Evolutionary conservation across 2,888 invertebrate species (phyloP).

Genomic region (Ecdyonurus torrentis): DNA sequence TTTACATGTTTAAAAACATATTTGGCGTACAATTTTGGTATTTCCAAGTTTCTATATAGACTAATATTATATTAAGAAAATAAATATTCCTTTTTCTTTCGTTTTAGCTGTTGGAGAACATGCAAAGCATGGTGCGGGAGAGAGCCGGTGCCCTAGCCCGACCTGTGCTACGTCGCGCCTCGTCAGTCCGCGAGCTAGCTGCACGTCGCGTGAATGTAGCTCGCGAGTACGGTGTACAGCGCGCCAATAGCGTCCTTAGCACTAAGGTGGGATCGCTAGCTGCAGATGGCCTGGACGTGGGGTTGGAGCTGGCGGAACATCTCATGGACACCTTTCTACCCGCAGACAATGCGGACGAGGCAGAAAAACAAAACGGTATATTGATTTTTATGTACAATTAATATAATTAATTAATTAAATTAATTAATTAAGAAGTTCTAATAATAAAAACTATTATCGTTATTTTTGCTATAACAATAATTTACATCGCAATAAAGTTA

Average conservation of each 20-base stretch:
- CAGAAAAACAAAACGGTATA: not conserved
- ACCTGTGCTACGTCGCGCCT: slow-evolving; percentile 58
- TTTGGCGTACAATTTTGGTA: too few relatives aligned
- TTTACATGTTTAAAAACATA: too few relatives aligned
- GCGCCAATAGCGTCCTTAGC: slow-evolving; percentile 39
- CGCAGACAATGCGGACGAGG: slow-evolving; percentile 28
- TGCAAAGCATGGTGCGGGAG: not conserved
- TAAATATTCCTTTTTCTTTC: too few relatives aligned
- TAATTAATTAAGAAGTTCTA: too few relatives aligned
- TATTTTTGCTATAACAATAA: too few relatives aligned
- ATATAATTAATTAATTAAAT: too few relatives aligned
- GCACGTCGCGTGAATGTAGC: not conserved
- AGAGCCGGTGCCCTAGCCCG: slow-evolving; percentile 17
- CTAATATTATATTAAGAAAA: too few relatives aligned
- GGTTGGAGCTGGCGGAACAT: slow-evolving; percentile 58
- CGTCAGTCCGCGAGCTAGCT: slow-evolving; percentile 58
- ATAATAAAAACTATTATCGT: too few relatives aligned
- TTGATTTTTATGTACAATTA: too few relatives aligned
- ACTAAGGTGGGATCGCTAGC: slow-evolving; percentile 57
- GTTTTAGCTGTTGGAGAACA: not conserved
- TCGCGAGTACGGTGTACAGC: slow-evolving; percentile 19
- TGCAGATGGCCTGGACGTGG: slow-evolving; percentile 55
- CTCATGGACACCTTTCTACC: slow-evolving; percentile 70
- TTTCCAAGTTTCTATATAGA: too few relatives aligned
- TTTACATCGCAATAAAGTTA: too few relatives aligned